Base-by-base conservation (phyloP, 2,113 vertebrate genomes). In the Gymnarchus niloticus region DNA sequence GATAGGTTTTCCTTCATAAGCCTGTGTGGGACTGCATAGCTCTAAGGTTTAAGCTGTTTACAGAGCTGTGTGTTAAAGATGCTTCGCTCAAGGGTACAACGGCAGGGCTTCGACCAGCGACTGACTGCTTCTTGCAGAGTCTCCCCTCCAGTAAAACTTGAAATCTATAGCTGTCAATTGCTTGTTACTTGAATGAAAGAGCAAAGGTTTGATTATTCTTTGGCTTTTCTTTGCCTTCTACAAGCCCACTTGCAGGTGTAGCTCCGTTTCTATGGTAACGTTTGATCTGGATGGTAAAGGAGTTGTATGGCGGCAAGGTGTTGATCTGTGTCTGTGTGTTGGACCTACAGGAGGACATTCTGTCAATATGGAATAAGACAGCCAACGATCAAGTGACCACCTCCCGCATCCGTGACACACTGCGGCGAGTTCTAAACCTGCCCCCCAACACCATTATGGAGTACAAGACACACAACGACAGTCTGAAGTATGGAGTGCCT, bases 391-490 rank as follows among this genome's bases (percentile, higher is more conserved):
- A 94, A 76, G 91, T 90, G 46, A 95, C 93, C 3, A 94, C 94
- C 0, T 92, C 93, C 10, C 89, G 94, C 8, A 94, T 95, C 88
- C 83, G 94, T 85, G 94, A 95, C 91, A 95, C 94, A 1, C 81
- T 95, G 33, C 90, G 93, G 54, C 90, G 93, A 46, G 93, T 95
- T 41, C 89, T 95, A 14, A 95, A 95, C 87, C 92, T 95, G 3
- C 94, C 94, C 0, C 90, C 93, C 0, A 95, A 93, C 89, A 94
- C 94, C 83, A 94, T 92, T 85, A 95, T 95, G 94, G 94, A 95
- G 88, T 95, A 95, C 88, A 95, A 94, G 90, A 94, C 94, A 0
- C 93, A 95, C 90, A 95, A 93, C 6, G 94, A 95, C 92, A 95
- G 94, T 76, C 92, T 95, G 84, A 95, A 94, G 94, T 94, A 88